Evolutionary conservation across 2,888 invertebrate species (phyloP), one percentile per base, ranked within the genome.

Genomic region (Calephelis perditalis): DNA sequence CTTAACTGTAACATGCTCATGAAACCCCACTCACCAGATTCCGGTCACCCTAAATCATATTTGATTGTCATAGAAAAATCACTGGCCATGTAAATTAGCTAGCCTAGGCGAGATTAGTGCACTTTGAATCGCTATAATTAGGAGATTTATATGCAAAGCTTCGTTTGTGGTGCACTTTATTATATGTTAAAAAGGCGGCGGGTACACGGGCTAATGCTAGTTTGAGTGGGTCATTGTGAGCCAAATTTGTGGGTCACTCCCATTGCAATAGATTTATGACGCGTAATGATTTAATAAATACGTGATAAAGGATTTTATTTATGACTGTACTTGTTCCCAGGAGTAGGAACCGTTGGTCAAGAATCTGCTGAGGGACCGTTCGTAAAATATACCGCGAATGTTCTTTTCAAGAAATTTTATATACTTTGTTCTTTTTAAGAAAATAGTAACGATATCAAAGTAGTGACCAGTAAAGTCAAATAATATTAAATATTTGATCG

Each of bases 131-230:
- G 74, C 68, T 70, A 77, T 90, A 90, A 90, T 90, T 86, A 90
- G 88, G 82, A 84, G 87, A 90, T 90, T 89, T 89, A 85, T 87
- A 90, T 90, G 88, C 89, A 88, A 88, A 89, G 84, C 81, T 77
- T 75, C 78, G 81, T 85, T 78, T 89, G 88, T 80, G 86, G 86
- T 82, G 74, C 79, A 80, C 84, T 86, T 86, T 88, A 89, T 89
- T 87, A 88, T 82, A 71, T 77, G 73, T 80, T 85, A 85, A 87
- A 82, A 79, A 68, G 67, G 76, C 69, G 70, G 71, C 74, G 78
- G 76, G 78, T 77, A 79, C 82, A 80, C 76, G 78, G 76, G 72
- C 78, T 83, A 82, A 85, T 81, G 81, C 79, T 72, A 77, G 74
- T 82, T 80, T 82, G 80, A 84, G 82, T 82, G 76, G 78, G 70